Evolutionary conservation across 2,888 invertebrate genomes (phyloP), one percentile per base, ranked within the genome.

Genomic region (Trissonchulus latispiculum): DNA sequence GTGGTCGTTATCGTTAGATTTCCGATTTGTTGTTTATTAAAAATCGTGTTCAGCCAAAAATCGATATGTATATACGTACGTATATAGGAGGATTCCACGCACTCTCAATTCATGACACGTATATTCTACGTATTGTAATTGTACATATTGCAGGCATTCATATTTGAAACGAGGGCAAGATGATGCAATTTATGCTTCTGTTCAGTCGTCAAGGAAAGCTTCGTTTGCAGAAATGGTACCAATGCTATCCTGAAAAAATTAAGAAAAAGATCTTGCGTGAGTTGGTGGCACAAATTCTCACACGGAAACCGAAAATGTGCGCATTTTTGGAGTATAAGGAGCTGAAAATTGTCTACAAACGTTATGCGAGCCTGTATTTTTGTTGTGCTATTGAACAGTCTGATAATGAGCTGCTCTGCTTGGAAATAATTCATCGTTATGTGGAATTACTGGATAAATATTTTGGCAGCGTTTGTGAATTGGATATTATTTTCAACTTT

Each of bases 401-500:
- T 79, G 99, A 99, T 84, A 99, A 99, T 87, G 99, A 99, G 85
- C 86, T 99, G 74, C 87, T 99, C 61, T 95, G 95, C 0, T 85
- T 99, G 78, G 99, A 99, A 86, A 90, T 97, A 71, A 97, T 99
- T 79, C 97, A 99, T 85, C 90, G 99, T 81, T 99, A 99, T 85
- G 99, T 99, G 62, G 99, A 99, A 84, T 87, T 99, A 64, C 87
- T 99, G 77, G 99, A 99, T 87, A 99, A 99, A 87, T 99, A 99
- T 85, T 99, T 99, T 88, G 99, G 99, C 83, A 96, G 96, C 88
- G 95, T 99, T 8, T 99, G 99, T 84, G 99, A 99, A 84, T 85
- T 99, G 85, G 99, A 99, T 84, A 99, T 99, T 76, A 99, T 99
- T 81, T 99, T 99, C 87, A 99, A 99, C 86, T 99, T 99, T 85